phyloP scores from a whole-genome alignment of 1,140 invertebrate species.

The Acromyrmex echinatior region DNA sequence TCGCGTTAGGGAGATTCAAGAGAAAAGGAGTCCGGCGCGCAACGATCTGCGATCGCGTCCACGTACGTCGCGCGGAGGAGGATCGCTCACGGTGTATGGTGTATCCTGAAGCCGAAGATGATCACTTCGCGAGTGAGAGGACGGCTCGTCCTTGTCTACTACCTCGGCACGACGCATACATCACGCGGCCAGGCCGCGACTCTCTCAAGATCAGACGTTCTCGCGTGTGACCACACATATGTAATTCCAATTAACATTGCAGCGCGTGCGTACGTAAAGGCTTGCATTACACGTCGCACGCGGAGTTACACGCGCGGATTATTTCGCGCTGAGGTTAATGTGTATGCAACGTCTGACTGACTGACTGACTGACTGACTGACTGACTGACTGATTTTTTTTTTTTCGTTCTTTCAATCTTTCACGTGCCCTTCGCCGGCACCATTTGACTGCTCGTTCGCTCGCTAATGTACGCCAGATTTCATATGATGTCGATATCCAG shows the following conservation, averaged over 20 bases:
- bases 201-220: constrained; percentile 74
- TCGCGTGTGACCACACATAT: constrained; percentile 75
- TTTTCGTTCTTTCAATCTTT: constrained; percentile 45
- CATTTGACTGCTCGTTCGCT: not conserved
- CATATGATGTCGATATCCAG: constrained; percentile 54
- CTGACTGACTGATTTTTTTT: constrained; percentile 59
- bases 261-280: constrained; percentile 35
- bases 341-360: constrained; percentile 54
- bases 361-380: constrained; percentile 60
- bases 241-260: constrained; percentile 78
- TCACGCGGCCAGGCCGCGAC: constrained; percentile 53
- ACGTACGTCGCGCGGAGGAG: constrained; percentile 43
- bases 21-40: constrained; percentile 25
- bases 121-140: constrained; percentile 74
- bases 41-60: constrained; percentile 14
- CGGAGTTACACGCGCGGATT: constrained; percentile 65
- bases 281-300: constrained; percentile 54
- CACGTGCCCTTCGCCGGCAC: constrained; percentile 1
- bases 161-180: constrained; percentile 61
- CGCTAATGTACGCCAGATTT: constrained; percentile 42
- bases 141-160: constrained; percentile 70
- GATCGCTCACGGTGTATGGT: constrained; percentile 33
- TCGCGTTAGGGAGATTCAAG: not conserved
- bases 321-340: constrained; percentile 69
- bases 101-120: constrained; percentile 69